Base-by-base conservation (phyloP, 2,888 invertebrate genomes). In the Cryptophagus acutangulus region DNA sequence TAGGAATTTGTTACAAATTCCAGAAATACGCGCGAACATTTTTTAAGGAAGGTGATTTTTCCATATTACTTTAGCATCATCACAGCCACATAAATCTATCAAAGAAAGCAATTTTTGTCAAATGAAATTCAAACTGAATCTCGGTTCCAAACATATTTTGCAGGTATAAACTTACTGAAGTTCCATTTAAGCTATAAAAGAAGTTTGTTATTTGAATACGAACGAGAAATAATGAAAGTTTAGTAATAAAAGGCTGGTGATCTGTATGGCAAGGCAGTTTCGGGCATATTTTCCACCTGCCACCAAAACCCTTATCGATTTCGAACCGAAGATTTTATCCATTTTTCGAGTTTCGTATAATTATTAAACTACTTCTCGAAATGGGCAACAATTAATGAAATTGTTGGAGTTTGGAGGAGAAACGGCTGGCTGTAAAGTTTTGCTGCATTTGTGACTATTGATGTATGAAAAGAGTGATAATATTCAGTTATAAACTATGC, bases 181-280 rank as follows among this genome's bases (percentile, higher is more conserved):
- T 60, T 55, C 58, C 57, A 53, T 58, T 59, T 49, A 44, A 47
- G 55, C 56, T 47, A 59, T 61, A 61, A 65, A 62, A 62, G 62
- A 61, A 62, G 62, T 60, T 61, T 59, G 62, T 61, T 62, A 64
- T 63, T 62, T 60, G 63, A 64, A 63, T 63, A 59, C 61, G 60
- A 61, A 62, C 59, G 60, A 55, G 60, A 60, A 63, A 64, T 64
- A 62, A 63, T 63, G 62, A 62, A 63, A 62, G 59, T 59, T 64
- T 57, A 46, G 56, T 56, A 61, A 63, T 60, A 59, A 60, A 61
- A 57, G 49, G 46, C 49, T 44, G n/a, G 54, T 58, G 58, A 62
- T 60, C 61, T 60, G 58, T 58, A 61, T 61, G 60, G 57, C 55
- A 58, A 58, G 49, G 49, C 49, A 53, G 59, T 57, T 55, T 50